These are phyloP conservation scores for Pheucticus melanocephalus DNA, from an alignment of 2,113 vertebrate genomes.

Conservation along the genomic window DNA sequence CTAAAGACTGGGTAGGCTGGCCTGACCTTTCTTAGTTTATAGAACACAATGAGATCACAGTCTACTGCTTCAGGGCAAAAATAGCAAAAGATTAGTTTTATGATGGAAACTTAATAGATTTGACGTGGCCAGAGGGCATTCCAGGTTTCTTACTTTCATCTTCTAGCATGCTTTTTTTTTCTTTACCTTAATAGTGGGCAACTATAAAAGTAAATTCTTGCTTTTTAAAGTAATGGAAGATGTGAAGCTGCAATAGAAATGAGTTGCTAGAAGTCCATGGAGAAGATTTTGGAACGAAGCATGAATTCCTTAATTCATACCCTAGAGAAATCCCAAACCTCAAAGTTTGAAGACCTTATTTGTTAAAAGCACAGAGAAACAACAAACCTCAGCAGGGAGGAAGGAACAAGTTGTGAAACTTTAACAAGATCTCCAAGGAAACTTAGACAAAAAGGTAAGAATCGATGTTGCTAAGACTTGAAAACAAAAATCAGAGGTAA, in stretches of 20 bases:
- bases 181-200: background rate
- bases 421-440: constrained; percentile 57
- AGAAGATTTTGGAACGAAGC: background rate
- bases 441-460: constrained; percentile 16
- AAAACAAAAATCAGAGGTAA: background rate
- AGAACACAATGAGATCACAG: background rate
- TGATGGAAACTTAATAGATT: background rate
- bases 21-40: background rate
- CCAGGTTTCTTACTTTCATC: background rate
- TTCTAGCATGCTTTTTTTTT: background rate
- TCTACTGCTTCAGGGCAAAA: background rate
- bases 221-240: background rate
- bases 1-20: background rate
- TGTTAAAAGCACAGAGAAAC: background rate
- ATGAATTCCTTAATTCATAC: background rate
- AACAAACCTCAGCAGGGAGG: background rate
- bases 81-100: background rate
- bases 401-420: background rate
- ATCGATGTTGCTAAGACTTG: background rate
- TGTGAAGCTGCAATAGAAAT: background rate
- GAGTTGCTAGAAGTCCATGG: background rate
- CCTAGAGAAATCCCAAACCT: background rate
- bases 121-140: background rate
- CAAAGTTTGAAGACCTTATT: background rate
- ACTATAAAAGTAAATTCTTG: background rate